These are phyloP conservation scores for Gila orcuttii DNA, from an alignment of 2,113 vertebrate species.

Conservation along the genomic window DNA sequence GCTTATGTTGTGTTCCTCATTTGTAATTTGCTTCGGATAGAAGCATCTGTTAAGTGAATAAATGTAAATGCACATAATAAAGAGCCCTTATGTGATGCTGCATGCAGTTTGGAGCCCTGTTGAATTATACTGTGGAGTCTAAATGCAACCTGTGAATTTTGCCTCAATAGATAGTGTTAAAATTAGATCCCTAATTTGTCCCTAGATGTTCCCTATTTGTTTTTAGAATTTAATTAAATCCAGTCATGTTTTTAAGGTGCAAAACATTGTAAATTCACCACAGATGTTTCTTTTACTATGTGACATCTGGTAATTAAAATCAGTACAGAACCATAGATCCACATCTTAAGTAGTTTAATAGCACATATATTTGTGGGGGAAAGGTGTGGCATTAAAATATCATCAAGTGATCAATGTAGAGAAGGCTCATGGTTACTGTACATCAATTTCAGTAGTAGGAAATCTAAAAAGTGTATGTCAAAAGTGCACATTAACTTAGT, in stretches of 20 bases:
- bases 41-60: not conserved
- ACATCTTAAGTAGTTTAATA: not conserved
- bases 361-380: not conserved
- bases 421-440: not conserved
- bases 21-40: not conserved
- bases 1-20: not conserved
- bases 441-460: not conserved
- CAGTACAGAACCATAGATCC: not conserved
- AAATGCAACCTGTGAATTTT: not conserved
- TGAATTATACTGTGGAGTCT: not conserved
- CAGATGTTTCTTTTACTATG: conserved; percentile 1
- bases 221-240: conserved; percentile 4
- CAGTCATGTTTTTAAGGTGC: not conserved
- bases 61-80: conserved; percentile 5
- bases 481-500: not conserved
- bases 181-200: not conserved
- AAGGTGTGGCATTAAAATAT: not conserved
- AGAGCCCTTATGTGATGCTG: not conserved
- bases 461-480: not conserved
- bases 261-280: not conserved
- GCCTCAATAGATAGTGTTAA: not conserved
- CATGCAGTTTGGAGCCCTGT: conserved; percentile 8
- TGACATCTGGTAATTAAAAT: conserved; percentile 7
- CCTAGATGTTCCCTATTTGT: not conserved
- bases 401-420: not conserved